These are phyloP conservation scores for Pampusana beccarii DNA, from an alignment of 2,113 vertebrate genomes.

Conservation along the genomic window DNA sequence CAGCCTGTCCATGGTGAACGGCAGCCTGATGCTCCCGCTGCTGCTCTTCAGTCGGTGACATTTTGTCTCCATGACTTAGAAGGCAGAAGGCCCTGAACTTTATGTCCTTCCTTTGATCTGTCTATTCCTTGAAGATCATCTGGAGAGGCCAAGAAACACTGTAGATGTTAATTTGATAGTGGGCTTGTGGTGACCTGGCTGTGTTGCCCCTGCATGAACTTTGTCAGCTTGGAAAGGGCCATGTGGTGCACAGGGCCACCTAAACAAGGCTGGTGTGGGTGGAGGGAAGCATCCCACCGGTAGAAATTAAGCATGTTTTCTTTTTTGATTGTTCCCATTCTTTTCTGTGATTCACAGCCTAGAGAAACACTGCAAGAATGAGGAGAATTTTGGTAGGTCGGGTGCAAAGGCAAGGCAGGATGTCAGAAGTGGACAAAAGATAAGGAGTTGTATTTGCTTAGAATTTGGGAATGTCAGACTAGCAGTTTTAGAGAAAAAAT, in stretches of 20 bases:
- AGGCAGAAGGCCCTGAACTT: neutral
- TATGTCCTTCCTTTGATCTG: neutral
- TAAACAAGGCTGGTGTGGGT: neutral
- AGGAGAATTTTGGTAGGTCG: neutral
- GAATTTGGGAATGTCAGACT: neutral
- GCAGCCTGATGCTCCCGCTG: neutral
- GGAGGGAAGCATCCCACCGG: neutral
- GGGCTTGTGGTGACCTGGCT: neutral
- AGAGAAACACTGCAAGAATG: constrained; percentile 30
- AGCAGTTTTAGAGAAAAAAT: neutral
- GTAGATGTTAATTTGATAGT: neutral
- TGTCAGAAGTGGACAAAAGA: neutral
- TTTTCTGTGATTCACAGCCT: neutral
- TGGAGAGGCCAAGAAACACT: fast-evolving
- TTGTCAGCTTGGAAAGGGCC: neutral
- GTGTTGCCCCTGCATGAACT: neutral
- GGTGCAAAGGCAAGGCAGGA: constrained; percentile 2
- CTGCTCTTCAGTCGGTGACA: neutral
- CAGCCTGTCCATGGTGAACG: fast-evolving
- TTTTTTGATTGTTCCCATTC: constrained; percentile 43
- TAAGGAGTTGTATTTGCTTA: neutral
- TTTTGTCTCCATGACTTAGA: neutral
- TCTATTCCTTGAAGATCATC: neutral
- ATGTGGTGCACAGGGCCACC: neutral
- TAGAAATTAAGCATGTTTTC: neutral